Evolutionary conservation across 2,113 vertebrate species (phyloP).

Genomic region (Dendrocopos noguchii): DNA sequence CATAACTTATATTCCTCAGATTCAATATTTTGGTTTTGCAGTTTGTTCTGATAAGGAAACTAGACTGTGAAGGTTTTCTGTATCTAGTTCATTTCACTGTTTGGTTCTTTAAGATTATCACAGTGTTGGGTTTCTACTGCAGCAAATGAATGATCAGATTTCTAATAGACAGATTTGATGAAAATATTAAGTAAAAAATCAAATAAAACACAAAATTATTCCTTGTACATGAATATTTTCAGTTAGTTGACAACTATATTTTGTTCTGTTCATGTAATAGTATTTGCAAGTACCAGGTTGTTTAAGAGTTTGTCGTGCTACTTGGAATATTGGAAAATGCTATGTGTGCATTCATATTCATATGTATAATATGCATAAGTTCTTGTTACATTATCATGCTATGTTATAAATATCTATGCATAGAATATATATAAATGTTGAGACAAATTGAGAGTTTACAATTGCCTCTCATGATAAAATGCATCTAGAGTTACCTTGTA

Average conservation of each 20-base stretch:
- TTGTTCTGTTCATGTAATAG: not conserved
- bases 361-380: not conserved
- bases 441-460: not conserved
- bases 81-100: not conserved
- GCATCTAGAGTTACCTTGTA: not conserved
- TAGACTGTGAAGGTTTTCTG: not conserved
- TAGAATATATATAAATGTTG: not conserved
- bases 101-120: not conserved
- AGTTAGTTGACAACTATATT: not conserved
- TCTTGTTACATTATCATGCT: not conserved
- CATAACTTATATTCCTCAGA: not conserved
- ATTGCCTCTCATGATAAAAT: not conserved
- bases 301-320: not conserved
- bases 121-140: not conserved
- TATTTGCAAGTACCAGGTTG: not conserved
- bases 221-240: not conserved
- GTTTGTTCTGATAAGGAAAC: not conserved
- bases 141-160: not conserved
- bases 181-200: not conserved
- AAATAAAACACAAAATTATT: not conserved
- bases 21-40: not conserved
- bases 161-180: not conserved
- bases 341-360: not conserved
- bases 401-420: not conserved
- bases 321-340: not conserved